Evolutionary conservation across 2,797 vertebrate genomes (phyloP), one percentile per base, ranked within the genome.

Genomic region (Sebastiscus albofasciatus): DNA sequence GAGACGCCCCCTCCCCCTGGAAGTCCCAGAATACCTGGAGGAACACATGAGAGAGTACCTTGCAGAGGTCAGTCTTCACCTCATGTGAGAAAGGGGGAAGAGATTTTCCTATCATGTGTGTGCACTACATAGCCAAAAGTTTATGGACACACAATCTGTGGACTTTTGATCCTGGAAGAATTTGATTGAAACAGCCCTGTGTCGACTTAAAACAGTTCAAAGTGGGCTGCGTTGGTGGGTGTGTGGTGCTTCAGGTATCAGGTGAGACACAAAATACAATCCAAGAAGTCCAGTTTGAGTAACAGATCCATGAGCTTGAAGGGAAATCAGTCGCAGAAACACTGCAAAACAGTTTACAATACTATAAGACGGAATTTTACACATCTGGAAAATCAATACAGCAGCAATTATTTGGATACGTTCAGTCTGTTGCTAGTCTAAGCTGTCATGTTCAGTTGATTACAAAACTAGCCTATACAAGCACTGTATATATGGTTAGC

Each of bases 21-120:
- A 97, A 67, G 93, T 99, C 81, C 97, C 98, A 0, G 84, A 96
- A 26, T 84, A 95, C 20, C 93, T 98, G 33, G 80, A 97, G 82
- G 92, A 94, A 66, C 93, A 92, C 79, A 95, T 99, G 14, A 97
- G 95, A 82, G 93, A 96, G 60, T 97, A 98, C 85, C 94, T 99
- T 49, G 77, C 93, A 71, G 94, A 97, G 18, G 98, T 99, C 55
- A 93, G 91, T 75, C 59, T 31, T 65, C 4, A 6, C 9, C 26
- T 46, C 33, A 29, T 27, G 24, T 24, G 7, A 64, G 4, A 64
- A 7, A 26, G 13, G 54, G 31, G 7, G 10, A 9, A 20, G n/a
- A 34, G 10, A 6, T 22, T 39, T 69, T 36, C 8, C 52, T 20
- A 14, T 34, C 4, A 4, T 33, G 14, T 8, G 2, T 61, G 14